Evolutionary conservation across 1,140 invertebrate species (phyloP).

Genomic region (Trialeurodes vaporariorum): DNA sequence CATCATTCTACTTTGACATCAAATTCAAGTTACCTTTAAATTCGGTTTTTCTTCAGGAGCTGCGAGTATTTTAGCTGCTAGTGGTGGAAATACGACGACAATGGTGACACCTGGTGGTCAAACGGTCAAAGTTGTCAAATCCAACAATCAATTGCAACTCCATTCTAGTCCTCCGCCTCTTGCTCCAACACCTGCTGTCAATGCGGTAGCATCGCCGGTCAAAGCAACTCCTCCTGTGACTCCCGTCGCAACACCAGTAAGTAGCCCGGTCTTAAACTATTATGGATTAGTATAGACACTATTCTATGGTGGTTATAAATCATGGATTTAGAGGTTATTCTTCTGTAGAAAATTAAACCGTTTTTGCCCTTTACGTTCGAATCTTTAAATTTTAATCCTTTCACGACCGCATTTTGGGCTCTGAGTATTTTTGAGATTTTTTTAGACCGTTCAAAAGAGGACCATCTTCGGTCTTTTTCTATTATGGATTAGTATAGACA

Average conservation of each 20-base stretch:
- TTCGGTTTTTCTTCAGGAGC: slow-evolving; percentile 9
- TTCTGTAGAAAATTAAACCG: neutral
- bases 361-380: neutral
- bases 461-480: no score
- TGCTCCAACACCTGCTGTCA: slow-evolving; percentile 11
- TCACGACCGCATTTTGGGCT: no score
- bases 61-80: neutral
- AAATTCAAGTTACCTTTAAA: no score
- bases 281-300: no score
- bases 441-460: no score
- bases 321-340: neutral
- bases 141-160: slow-evolving; percentile 3
- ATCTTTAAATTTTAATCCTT: no score
- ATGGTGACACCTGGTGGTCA: slow-evolving; percentile 9
- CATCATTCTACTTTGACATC: no score
- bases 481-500: no score
- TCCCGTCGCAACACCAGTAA: neutral
- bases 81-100: slow-evolving; percentile 6
- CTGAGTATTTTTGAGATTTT: no score
- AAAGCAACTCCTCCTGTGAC: neutral
- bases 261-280: no score
- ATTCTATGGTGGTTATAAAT: no score
- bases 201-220: neutral
- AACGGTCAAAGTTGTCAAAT: slow-evolving; percentile 10
- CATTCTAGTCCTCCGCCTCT: slow-evolving; percentile 9